Percentiles rank a stretch among this genome's conserved stretches.
These are phyloP conservation scores for Alentia gelatinosa DNA, from an alignment of 2,888 invertebrate genomes.

Conservation along the genomic window DNA sequence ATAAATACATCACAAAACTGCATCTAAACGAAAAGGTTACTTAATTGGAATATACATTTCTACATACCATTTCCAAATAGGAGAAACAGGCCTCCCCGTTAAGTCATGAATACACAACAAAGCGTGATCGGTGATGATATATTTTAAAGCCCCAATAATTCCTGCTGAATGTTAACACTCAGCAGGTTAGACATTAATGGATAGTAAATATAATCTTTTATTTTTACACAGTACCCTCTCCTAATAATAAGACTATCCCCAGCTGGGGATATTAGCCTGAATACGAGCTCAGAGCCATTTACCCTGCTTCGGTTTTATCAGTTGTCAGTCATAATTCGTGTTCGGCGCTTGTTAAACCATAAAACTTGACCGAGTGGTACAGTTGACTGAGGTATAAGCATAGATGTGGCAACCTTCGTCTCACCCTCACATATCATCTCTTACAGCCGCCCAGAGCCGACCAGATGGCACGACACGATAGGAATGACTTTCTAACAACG, in stretches of 20 bases:
- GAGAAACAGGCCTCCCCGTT: too few relatives aligned
- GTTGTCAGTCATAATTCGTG: not conserved
- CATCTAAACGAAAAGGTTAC: too few relatives aligned
- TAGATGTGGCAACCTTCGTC: not conserved
- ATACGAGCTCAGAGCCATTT: not conserved
- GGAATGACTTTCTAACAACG: not conserved
- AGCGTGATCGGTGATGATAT: too few relatives aligned
- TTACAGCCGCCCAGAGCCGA: not conserved
- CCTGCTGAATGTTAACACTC: too few relatives aligned
- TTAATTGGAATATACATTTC: too few relatives aligned
- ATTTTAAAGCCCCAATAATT: too few relatives aligned
- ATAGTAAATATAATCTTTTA: too few relatives aligned
- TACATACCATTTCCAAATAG: too few relatives aligned
- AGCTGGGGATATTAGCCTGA: not conserved
- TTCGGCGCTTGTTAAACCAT: not conserved
- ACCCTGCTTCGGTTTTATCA: not conserved
- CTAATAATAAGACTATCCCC: not conserved
- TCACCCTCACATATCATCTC: not conserved
- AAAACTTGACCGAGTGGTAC: constrained; percentile 20
- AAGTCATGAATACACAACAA: too few relatives aligned
- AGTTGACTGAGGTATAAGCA: not conserved
- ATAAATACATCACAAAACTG: too few relatives aligned
- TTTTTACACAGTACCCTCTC: too few relatives aligned
- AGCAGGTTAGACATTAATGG: too few relatives aligned
- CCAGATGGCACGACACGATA: not conserved